Evolutionary conservation across 2,797 vertebrate species (phyloP).

Genomic region (Selene dorsalis): DNA sequence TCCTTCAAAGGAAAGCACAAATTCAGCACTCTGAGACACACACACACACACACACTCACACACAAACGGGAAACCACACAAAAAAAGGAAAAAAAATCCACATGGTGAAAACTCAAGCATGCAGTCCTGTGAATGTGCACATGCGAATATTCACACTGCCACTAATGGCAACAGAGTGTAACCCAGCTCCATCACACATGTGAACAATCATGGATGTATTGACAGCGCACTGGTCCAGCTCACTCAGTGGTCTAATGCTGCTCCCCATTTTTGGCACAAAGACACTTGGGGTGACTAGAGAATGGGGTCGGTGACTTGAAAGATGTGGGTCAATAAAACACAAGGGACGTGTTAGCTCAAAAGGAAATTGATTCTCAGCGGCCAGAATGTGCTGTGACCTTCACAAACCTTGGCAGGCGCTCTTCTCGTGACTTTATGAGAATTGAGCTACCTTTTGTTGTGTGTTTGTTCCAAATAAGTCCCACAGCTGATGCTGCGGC

Average conservation of each 20-base stretch:
- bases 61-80: constrained; percentile 14
- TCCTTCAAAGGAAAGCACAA: constrained; percentile 77
- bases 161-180: constrained; percentile 3
- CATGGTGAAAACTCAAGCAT: constrained; percentile 30
- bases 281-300: constrained; percentile 54
- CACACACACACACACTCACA: constrained; percentile 14
- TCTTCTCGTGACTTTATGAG: constrained; percentile 64
- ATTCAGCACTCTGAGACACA: constrained; percentile 64
- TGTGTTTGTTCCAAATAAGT: constrained; percentile 55
- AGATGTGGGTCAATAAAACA: constrained; percentile 83
- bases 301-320: constrained; percentile 74
- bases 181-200: constrained; percentile 32
- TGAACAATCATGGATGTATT: constrained; percentile 7
- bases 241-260: constrained; percentile 45
- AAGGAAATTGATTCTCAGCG: constrained; percentile 80
- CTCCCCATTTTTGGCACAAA: constrained; percentile 49
- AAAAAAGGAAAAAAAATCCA: constrained; percentile 21
- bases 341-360: constrained; percentile 73
- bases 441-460: constrained; percentile 50
- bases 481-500: constrained; percentile 19
- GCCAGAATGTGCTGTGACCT: constrained; percentile 73
- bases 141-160: constrained; percentile 9
- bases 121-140: constrained; percentile 24
- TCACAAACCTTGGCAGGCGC: constrained; percentile 61
- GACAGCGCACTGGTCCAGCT: constrained; percentile 22